Conservation (phyloP, 2,113 vertebrate genomes). For the Pimephales promelas region DNA sequence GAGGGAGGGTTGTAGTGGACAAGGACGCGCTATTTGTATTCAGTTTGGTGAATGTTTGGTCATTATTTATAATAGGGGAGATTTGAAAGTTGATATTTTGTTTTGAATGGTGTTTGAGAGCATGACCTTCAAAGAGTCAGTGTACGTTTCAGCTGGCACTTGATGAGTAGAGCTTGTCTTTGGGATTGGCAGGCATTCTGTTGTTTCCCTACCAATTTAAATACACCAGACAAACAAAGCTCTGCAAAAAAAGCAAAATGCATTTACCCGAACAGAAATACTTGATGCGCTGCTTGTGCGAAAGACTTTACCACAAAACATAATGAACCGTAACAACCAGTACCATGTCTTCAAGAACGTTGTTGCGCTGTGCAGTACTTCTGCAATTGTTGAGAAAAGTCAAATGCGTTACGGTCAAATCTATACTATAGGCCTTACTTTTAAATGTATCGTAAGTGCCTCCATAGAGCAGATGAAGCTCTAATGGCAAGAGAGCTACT, state of each 20-base stretch:
- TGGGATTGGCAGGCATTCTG: conserved; percentile 47
- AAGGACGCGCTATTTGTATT: conserved; percentile 66
- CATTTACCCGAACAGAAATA: not conserved
- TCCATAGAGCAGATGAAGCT: conserved; percentile 20
- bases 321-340: not conserved
- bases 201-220: conserved; percentile 41
- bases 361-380: not conserved
- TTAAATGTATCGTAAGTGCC: conserved; percentile 25
- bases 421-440: not conserved
- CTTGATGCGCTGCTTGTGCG: not conserved
- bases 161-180: conserved; percentile 43
- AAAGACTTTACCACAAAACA: conserved; percentile 3
- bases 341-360: not conserved
- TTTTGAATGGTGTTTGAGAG: conserved; percentile 51
- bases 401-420: not conserved
- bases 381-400: not conserved
- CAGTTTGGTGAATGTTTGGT: conserved; percentile 57
- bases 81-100: conserved; percentile 54
- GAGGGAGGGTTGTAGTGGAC: conserved; percentile 57
- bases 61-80: conserved; percentile 51
- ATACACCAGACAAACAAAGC: conserved; percentile 38
- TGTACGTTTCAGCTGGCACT: conserved; percentile 29
- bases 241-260: conserved; percentile 13
- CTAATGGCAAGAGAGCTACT: conserved; percentile 75
- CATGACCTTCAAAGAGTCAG: conserved; percentile 53